Base-by-base conservation (phyloP, 2,888 invertebrate genomes). In the Lydus trimaculatus region DNA sequence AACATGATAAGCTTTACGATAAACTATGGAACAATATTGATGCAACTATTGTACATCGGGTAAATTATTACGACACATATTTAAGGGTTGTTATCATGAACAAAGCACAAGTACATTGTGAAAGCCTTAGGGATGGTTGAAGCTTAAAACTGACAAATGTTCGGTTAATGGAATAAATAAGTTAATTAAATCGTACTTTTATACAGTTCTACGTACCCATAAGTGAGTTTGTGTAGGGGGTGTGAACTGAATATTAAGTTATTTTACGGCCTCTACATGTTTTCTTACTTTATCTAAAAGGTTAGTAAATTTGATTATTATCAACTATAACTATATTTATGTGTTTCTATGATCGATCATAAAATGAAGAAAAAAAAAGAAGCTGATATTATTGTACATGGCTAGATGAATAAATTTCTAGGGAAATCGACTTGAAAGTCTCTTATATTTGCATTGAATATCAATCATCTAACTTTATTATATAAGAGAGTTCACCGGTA, bases 101-200 rank as follows among this genome's bases (percentile, higher is more conserved):
- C 36, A 36, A 36, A 36, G 36, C 15, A 36, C 36, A 36, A 36
- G 36, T 15, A 13, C 2, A n/a, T n/a, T 4, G 5, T 15, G 36
- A 36, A 36, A 15, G 7, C 15, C 36, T 7, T 6, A 1, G 15
- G 36, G 36, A 15, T 36, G 13, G 36, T 36, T 36, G 36, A 17
- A 17, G 43, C 43, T 43, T 17, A n/a, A 43, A 65, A 61, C 69
- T 74, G 70, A 74, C 74, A 74, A 74, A 72, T 73, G 72, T 74
- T 72, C 70, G 66, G 65, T 72, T 73, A 74, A 74, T 73, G 73
- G 73, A 70, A 70, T 74, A 74, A 74, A 74, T 73, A 73, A 74
- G 70, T 73, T 73, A 73, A 73, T 74, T 73, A 74, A 74, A 73
- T 70, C 69, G 69, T 73, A 64, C 70, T 70, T 67, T 72, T 65